phyloP scores from a whole-genome alignment of 1,140 invertebrate species.

The Drosophila nebulosa region DNA sequence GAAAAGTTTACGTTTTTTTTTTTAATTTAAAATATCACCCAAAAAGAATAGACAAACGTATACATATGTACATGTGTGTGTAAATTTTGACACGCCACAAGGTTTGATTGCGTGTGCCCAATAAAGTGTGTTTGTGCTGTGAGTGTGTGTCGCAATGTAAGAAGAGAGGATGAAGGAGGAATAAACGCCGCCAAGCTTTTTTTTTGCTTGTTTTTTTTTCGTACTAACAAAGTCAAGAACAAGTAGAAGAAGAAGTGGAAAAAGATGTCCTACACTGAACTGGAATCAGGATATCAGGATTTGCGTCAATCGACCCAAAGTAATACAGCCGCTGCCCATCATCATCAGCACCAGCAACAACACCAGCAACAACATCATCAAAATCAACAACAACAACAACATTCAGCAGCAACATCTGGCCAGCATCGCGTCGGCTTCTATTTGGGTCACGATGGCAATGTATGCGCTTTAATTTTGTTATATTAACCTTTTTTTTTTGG shows the following conservation, averaged over 20 bases:
- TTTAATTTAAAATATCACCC: conserved; percentile 6
- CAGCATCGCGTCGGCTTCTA: conserved; percentile 85
- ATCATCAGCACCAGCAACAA: conserved; percentile 42
- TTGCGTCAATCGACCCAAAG: conserved; percentile 84
- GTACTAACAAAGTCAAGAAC: conserved; percentile 21
- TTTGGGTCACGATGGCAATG: conserved; percentile 84
- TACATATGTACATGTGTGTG: background rate
- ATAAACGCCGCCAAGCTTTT: background rate
- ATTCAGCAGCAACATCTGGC: background rate
- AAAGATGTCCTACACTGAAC: conserved; percentile 91
- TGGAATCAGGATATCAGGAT: conserved; percentile 94
- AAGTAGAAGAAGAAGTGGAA: background rate
- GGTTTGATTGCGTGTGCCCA: background rate
- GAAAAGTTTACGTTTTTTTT: conserved; percentile 3
- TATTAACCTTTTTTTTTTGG: background rate
- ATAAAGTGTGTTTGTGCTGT: background rate
- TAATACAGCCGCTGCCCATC: conserved; percentile 21
- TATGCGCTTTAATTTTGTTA: conserved; percentile 56
- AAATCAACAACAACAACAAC: conserved; percentile 81
- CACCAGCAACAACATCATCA: conserved; percentile 85
- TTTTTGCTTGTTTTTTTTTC: background rate
- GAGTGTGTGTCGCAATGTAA: background rate
- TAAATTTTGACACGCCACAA: background rate
- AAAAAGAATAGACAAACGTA: background rate
- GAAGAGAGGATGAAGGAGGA: background rate